Conservation (phyloP, 2,888 invertebrate genomes). For the Lithophane leautieri region DNA sequence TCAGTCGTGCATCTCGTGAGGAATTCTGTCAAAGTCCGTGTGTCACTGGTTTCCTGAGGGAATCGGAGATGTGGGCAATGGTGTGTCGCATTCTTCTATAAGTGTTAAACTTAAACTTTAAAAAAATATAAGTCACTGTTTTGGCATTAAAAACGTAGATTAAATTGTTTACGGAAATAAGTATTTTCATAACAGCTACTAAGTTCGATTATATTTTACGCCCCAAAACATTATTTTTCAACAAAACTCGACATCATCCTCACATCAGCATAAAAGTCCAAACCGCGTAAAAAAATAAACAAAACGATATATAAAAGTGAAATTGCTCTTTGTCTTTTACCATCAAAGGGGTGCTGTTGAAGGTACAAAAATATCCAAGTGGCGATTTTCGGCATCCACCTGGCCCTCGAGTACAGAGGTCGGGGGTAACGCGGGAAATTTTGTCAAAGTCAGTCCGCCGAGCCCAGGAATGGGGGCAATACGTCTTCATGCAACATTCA, state of each 20-base stretch:
- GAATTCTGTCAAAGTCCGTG: conserved; percentile 80
- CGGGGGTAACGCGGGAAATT: conserved; percentile 74
- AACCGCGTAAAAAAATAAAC: conserved; percentile 47
- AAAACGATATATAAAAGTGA: conserved; percentile 51
- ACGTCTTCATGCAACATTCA: conserved; percentile 85
- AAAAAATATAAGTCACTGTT: not conserved
- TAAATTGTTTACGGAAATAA: not conserved
- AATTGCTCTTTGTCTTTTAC: conserved; percentile 60
- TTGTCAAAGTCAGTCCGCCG: conserved; percentile 83
- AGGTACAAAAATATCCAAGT: conserved; percentile 62
- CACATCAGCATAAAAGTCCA: conserved; percentile 48
- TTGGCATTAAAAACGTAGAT: not conserved
- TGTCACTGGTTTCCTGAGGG: conserved; percentile 68
- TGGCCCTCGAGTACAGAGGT: conserved; percentile 58
- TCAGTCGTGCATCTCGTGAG: conserved; percentile 72
- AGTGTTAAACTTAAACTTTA: not conserved
- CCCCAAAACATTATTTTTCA: conserved; percentile 10
- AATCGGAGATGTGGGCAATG: conserved; percentile 36
- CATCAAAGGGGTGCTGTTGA: conserved; percentile 58
- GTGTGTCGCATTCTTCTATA: conserved; percentile 24
- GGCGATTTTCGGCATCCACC: conserved; percentile 64
- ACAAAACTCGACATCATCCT: conserved; percentile 21
- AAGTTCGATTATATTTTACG: conserved; percentile 14
- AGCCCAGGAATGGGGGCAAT: conserved; percentile 80
- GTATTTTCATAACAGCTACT: not conserved